A percentile compares a stretch with the other conserved stretches of the same genome.
Conservation (phyloP, 2,113 vertebrate species). For the Ceyx margarethae region DNA sequence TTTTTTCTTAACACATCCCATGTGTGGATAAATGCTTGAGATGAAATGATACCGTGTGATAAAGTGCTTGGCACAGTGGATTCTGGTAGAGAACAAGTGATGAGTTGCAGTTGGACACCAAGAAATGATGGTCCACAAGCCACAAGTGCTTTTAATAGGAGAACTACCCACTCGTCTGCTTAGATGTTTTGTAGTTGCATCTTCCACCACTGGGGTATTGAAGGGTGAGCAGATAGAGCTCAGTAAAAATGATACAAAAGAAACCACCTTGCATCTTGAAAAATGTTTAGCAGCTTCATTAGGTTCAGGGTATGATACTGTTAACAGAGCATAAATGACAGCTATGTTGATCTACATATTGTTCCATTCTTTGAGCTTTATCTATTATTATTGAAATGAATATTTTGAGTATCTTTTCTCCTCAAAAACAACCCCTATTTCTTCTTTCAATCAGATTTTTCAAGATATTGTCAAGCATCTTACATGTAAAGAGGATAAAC, state of each 20-base stretch:
- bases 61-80: neutral
- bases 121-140: slow-evolving; percentile 15
- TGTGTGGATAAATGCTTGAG: neutral
- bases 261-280: slow-evolving; percentile 4
- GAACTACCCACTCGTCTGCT: neutral
- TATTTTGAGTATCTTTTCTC: slow-evolving; percentile 14
- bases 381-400: slow-evolving; percentile 18
- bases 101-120: slow-evolving; percentile 16
- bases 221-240: slow-evolving; percentile 3
- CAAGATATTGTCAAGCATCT: neutral
- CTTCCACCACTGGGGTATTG: neutral
- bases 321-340: slow-evolving; percentile 46
- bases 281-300: slow-evolving; percentile 48
- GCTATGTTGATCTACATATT: slow-evolving; percentile 43
- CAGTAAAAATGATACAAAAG: neutral
- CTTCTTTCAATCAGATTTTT: neutral
- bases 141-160: slow-evolving; percentile 33
- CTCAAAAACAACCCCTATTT: neutral
- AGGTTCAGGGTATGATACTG: slow-evolving; percentile 21
- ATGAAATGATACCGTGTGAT: neutral
- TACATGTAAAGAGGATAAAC: neutral
- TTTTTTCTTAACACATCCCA: neutral
- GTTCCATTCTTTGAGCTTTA: slow-evolving; percentile 15
- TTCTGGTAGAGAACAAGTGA: neutral
- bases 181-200: neutral